Conservation (phyloP, 2,888 invertebrate species). For the Lepidochrysops patricia region DNA sequence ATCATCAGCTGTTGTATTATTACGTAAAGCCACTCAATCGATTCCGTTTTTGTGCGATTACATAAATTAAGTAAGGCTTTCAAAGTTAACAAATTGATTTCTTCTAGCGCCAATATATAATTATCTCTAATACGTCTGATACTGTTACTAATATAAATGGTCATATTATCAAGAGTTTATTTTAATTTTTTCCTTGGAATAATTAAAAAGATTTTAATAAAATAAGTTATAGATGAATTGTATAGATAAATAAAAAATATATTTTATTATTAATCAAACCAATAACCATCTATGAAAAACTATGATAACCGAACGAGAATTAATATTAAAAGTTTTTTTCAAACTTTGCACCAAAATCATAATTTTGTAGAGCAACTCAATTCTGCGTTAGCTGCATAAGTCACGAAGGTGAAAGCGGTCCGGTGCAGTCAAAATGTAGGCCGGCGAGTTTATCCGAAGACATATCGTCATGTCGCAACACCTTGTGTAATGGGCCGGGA, state of each 20-base stretch:
- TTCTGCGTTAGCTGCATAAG: not conserved
- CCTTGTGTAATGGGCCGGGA: conserved; percentile 19
- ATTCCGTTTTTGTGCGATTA: not conserved
- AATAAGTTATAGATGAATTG: too few relatives aligned
- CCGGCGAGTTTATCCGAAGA: conserved; percentile 21
- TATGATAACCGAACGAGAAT: too few relatives aligned
- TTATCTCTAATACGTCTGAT: not conserved
- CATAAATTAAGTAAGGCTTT: not conserved
- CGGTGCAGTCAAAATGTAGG: conserved; percentile 23
- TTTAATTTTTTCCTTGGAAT: too few relatives aligned
- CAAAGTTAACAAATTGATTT: not conserved
- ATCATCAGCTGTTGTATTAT: not conserved
- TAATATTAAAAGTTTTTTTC: too few relatives aligned
- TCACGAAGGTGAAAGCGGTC: conserved; percentile 26
- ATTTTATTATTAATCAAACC: too few relatives aligned
- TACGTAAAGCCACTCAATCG: not conserved
- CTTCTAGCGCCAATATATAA: not conserved
- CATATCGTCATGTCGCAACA: conserved; percentile 18
- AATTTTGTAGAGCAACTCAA: not conserved
- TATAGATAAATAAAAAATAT: too few relatives aligned
- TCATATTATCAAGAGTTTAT: too few relatives aligned
- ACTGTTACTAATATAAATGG: too few relatives aligned
- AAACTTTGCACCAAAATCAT: too few relatives aligned
- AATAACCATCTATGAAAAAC: too few relatives aligned
- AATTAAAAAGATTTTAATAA: not conserved